These are phyloP conservation scores for Orchesellides sinensis DNA, from an alignment of 2,888 invertebrate genomes.

Conservation along the genomic window DNA sequence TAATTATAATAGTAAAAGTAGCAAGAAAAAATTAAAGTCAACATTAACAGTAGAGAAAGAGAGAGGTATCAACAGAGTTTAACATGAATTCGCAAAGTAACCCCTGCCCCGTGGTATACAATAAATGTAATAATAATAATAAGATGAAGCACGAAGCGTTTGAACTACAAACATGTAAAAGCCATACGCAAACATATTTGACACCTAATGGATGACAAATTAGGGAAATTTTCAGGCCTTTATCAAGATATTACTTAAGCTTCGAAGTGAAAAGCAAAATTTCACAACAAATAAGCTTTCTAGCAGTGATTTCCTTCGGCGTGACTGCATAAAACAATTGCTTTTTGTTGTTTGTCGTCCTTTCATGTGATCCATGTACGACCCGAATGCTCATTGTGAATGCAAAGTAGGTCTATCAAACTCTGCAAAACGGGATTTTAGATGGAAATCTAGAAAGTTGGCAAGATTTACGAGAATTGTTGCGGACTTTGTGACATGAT, in stretches of 20 bases:
- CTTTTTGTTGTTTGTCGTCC: slow-evolving; percentile 33
- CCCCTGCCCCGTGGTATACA: too few species aligned
- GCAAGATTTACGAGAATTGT: slow-evolving; percentile 57
- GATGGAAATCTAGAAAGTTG: slow-evolving; percentile 43
- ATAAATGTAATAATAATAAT: too few species aligned
- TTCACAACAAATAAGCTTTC: slow-evolving; percentile 25
- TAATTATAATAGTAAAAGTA: too few species aligned
- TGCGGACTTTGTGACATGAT: slow-evolving; percentile 56
- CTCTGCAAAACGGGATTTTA: slow-evolving; percentile 20
- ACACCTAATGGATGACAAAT: slow-evolving; percentile 55
- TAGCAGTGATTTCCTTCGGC: slow-evolving; percentile 8
- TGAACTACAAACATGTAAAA: too few species aligned
- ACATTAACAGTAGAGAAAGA: too few species aligned
- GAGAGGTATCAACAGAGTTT: too few species aligned
- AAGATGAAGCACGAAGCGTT: too few species aligned
- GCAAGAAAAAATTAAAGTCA: too few species aligned
- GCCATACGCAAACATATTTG: too few species aligned
- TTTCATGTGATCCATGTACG: slow-evolving; percentile 17
- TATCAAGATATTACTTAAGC: slow-evolving; percentile 30
- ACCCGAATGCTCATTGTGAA: slow-evolving; percentile 38
- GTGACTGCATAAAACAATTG: slow-evolving; percentile 48
- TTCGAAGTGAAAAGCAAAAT: slow-evolving; percentile 29
- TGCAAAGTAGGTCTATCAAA: slow-evolving; percentile 23
- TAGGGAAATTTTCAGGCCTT: slow-evolving; percentile 51
- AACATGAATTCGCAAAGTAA: too few species aligned